Evolutionary conservation across 2,797 vertebrate species (phyloP).

Genomic region (Triplophysa yarkandensis): DNA sequence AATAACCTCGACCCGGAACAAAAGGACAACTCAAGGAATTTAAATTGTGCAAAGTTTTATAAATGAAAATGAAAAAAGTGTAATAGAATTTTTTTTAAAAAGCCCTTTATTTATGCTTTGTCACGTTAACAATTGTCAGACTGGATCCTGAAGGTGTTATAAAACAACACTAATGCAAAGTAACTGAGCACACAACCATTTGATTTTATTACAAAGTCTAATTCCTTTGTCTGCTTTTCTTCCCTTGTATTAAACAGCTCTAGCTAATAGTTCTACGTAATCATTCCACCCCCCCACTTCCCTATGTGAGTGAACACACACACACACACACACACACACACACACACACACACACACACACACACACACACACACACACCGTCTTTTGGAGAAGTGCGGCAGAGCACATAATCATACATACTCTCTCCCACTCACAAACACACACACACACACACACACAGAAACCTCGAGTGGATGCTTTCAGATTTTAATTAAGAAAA

Average conservation of each 20-base stretch:
- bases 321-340: constrained; percentile 34
- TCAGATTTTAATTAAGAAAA: constrained; percentile 84
- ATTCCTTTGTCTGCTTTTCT: constrained; percentile 74
- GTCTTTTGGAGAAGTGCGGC: constrained; percentile 36
- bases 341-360: constrained; percentile 35
- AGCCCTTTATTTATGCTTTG: background rate
- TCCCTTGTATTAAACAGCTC: constrained; percentile 71
- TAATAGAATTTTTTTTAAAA: no score
- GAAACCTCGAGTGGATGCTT: constrained; percentile 69
- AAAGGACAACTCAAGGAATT: constrained; percentile 9
- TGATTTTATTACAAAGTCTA: constrained; percentile 47
- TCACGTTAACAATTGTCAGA: background rate
- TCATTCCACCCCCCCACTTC: constrained; percentile 25
- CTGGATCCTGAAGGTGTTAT: background rate
- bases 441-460: constrained; percentile 53
- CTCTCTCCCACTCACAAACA: constrained; percentile 50
- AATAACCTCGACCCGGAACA: constrained; percentile 25
- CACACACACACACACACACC: constrained; percentile 37
- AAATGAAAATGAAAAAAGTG: no score
- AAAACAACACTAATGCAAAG: background rate
- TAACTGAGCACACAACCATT: constrained; percentile 26
- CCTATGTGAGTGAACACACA: constrained; percentile 12
- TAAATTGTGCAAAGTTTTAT: background rate
- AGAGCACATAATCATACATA: constrained; percentile 54
- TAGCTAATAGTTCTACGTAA: constrained; percentile 67